Base-by-base conservation (phyloP, 2,797 vertebrate genomes). In the Catostomus latipinnis region DNA sequence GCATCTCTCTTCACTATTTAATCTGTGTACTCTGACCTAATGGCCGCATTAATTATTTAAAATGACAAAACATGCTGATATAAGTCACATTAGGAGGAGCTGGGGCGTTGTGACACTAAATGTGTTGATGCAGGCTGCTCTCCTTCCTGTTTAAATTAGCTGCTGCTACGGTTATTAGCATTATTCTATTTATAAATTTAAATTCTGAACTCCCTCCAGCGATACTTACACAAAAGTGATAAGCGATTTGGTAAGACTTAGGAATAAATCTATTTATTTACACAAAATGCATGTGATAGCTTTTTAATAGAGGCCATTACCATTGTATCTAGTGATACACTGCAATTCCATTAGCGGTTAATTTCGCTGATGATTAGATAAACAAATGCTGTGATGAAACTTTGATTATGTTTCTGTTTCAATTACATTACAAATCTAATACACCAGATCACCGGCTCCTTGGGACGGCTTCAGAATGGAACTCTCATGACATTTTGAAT, bases 221-320 rank as follows among this genome's bases (percentile, higher is more conserved):
- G 3, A 62, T 22, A 48, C 69, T 58, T 52, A 8, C 80, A 86
- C 75, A 78, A 86, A 86, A 58, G 34, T 83, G 86, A 82, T 74
- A 49, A 81, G 76, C 45, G 57, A 67, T 74, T 80, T 74, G 63
- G 62, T 45, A 50, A 74, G 69, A 74, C 52, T 46, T 69, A 81
- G 60, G 71, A 63, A 80, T 82, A 78, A 80, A 80, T 83, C 69
- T 80, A 67, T 86, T 84, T 82, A 67, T 71, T 74, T 52, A 54
- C 71, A 65, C 57, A 1, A 54, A 79, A 84, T 81, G 66, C 53
- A 74, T 84, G 73, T 75, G 80, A 82, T 82, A 56, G 80, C 61
- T 78, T 84, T 81, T 86, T 86, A 84, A 86, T 80, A 81, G 80
- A 77, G 56, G 77, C 61, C 66, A 84, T 84, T 86, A 86, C 18